Evolutionary conservation across 2,113 vertebrate species (phyloP).

Genomic region (Phylloscopus whistleri): DNA sequence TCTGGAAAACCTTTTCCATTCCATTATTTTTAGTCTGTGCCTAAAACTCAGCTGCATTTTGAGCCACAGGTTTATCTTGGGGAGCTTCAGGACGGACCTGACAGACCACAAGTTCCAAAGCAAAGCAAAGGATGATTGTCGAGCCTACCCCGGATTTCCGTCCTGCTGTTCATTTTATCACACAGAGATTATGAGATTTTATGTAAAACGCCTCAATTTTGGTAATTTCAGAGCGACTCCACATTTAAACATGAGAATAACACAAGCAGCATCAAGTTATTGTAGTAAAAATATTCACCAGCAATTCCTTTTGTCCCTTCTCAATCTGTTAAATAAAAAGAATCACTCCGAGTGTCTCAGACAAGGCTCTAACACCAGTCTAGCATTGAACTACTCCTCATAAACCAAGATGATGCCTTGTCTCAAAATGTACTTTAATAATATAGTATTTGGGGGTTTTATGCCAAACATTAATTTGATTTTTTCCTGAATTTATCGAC

Average conservation of each 20-base stretch:
- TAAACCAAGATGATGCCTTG: conserved; percentile 1
- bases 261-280: not conserved
- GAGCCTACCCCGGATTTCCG: not conserved
- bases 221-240: not conserved
- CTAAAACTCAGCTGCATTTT: not conserved
- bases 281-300: not conserved
- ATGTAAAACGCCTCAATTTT: not conserved
- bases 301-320: not conserved
- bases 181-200: not conserved
- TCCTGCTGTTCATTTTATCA: not conserved
- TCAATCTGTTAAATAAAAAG: not conserved
- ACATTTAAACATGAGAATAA: not conserved
- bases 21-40: not conserved
- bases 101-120: not conserved
- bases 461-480: conserved; percentile 8
- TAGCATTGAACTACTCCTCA: not conserved
- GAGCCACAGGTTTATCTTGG: not conserved
- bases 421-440: conserved; percentile 15
- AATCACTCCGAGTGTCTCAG: not conserved
- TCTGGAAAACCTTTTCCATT: not conserved
- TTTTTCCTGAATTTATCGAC: conserved; percentile 13
- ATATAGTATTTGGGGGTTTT: conserved; percentile 5
- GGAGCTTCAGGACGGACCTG: not conserved
- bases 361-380: not conserved
- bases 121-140: not conserved